Conservation (phyloP, 2,113 vertebrate genomes). For the Notarius quadriscutis region DNA sequence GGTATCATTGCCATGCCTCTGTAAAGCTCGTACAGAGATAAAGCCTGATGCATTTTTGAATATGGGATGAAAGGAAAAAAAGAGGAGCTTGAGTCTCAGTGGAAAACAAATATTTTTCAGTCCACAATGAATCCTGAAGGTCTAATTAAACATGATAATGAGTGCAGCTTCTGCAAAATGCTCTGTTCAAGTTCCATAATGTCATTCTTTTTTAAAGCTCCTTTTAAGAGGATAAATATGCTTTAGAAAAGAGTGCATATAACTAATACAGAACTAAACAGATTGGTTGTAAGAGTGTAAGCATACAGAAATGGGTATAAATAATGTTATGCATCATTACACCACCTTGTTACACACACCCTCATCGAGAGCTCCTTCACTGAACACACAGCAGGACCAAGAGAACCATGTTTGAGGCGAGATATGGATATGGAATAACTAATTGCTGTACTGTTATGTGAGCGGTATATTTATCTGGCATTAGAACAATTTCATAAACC, state of each 20-base stretch:
- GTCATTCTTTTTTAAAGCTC: background rate
- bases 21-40: background rate
- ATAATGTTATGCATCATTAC: background rate
- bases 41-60: background rate
- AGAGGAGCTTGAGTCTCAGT: background rate
- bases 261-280: background rate
- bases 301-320: background rate
- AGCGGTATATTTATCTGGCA: background rate
- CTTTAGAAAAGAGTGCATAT: background rate
- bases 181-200: background rate
- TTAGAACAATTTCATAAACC: background rate
- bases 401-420: background rate
- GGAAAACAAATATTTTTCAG: background rate
- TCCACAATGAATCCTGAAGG: background rate
- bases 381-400: background rate
- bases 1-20: background rate
- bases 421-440: background rate
- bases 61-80: background rate
- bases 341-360: background rate
- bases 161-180: background rate
- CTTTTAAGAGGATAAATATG: background rate
- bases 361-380: background rate
- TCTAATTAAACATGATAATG: conserved; percentile 6
- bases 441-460: background rate
- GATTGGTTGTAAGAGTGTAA: background rate